These are phyloP conservation scores for Xylota segnis DNA, from an alignment of 2,888 invertebrate genomes.

Conservation along the genomic window DNA sequence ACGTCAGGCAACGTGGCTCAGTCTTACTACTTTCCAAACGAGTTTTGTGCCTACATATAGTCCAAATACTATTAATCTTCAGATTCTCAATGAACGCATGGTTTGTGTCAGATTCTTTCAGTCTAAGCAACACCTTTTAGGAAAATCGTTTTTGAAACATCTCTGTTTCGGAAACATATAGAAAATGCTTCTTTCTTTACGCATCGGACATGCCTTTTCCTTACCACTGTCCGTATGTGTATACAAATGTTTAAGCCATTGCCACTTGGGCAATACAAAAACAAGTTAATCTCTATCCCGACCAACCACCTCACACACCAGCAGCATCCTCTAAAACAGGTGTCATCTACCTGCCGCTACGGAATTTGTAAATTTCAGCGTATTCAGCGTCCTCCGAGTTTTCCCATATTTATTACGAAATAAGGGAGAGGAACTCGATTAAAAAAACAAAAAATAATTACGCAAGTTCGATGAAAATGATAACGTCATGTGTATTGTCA, in stretches of 20 bases:
- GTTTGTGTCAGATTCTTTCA: no score
- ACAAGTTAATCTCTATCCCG: neutral
- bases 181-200: no score
- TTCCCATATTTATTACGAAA: constrained; percentile 41
- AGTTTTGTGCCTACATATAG: no score
- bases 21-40: no score
- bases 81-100: no score
- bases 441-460: constrained; percentile 8
- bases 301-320: constrained; percentile 37
- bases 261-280: neutral
- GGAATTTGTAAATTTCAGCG: neutral
- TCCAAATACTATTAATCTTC: no score
- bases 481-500: constrained; percentile 54
- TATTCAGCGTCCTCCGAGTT: neutral
- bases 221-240: neutral
- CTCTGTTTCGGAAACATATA: no score
- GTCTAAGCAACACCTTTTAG: no score
- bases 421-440: constrained; percentile 3
- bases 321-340: constrained; percentile 41
- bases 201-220: neutral
- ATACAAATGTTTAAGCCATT: no score
- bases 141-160: no score
- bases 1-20: no score
- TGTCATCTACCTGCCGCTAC: constrained; percentile 49
- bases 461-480: constrained; percentile 37